phyloP scores from a whole-genome alignment of 1,140 invertebrate genomes.

The Drosophila littoralis region DNA sequence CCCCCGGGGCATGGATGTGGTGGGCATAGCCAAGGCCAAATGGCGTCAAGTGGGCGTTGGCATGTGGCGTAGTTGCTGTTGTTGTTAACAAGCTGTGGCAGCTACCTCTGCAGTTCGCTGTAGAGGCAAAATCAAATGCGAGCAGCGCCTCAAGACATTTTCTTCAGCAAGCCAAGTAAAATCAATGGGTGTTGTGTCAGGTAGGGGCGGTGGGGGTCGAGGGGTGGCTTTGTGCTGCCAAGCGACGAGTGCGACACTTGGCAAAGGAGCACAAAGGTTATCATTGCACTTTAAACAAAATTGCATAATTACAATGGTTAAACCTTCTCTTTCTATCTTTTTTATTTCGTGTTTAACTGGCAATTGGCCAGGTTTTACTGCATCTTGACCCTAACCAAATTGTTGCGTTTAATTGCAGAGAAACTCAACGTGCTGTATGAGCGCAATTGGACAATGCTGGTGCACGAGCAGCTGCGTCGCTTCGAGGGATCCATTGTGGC shows the following conservation, averaged over 20 bases:
- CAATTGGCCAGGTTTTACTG: conserved; percentile 5
- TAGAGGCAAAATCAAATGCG: conserved; percentile 35
- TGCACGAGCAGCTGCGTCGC: conserved; percentile 89
- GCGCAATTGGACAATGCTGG: conserved; percentile 91
- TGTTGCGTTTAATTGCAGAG: conserved; percentile 85
- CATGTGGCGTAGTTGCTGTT: conserved; percentile 19
- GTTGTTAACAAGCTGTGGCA: conserved; percentile 46
- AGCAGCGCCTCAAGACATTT: conserved; percentile 36
- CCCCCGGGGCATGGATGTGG: conserved; percentile 15
- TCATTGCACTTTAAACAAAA: conserved; percentile 30
- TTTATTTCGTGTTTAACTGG: conserved; percentile 1
- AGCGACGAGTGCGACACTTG: conserved; percentile 14
- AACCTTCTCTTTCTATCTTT: background rate
- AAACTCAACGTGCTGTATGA: conserved; percentile 92
- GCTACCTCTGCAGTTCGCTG: conserved; percentile 43
- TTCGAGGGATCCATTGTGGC: conserved; percentile 92
- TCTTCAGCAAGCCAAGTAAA: conserved; percentile 9
- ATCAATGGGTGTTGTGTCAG: conserved; percentile 12
- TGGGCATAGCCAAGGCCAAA: conserved; percentile 39
- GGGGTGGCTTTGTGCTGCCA: background rate
- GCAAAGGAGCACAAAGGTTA: conserved; percentile 23
- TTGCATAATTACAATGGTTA: conserved; percentile 46
- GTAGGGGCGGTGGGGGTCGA: background rate
- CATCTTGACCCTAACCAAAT: conserved; percentile 37
- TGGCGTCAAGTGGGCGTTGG: conserved; percentile 48